These are phyloP conservation scores for Pycnonotus jocosus DNA, from an alignment of 2,113 vertebrate genomes.

Conservation along the genomic window DNA sequence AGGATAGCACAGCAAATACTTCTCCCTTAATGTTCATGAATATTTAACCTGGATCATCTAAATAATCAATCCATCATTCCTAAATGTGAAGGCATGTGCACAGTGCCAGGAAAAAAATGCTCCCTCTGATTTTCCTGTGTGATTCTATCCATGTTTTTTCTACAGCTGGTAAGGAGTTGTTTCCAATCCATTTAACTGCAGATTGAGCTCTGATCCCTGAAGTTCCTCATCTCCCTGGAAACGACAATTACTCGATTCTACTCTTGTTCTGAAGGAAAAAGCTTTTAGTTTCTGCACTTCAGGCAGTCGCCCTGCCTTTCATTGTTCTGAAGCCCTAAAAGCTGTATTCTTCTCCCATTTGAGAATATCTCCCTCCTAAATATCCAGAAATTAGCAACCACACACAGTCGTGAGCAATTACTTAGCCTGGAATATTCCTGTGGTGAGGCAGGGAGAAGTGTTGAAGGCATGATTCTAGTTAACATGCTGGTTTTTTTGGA, in stretches of 20 bases:
- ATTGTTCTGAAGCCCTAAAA: slow-evolving; percentile 51
- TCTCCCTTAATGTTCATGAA: background rate
- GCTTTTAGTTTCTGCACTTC: slow-evolving; percentile 69
- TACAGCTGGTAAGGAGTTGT: slow-evolving; percentile 58
- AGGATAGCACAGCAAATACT: background rate
- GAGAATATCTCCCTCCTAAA: slow-evolving; percentile 21
- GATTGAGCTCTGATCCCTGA: slow-evolving; percentile 73
- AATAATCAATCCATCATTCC: background rate
- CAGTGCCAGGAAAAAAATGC: slow-evolving; percentile 29
- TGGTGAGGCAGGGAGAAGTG: background rate
- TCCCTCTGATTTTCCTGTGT: slow-evolving; percentile 51
- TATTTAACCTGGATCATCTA: background rate
- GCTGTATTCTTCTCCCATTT: slow-evolving; percentile 30
- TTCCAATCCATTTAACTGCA: slow-evolving; percentile 80
- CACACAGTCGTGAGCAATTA: background rate
- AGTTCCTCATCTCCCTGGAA: slow-evolving; percentile 73
- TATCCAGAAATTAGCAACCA: slow-evolving; percentile 21
- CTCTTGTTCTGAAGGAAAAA: slow-evolving; percentile 68
- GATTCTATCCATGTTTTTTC: slow-evolving; percentile 57
- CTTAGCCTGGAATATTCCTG: background rate
- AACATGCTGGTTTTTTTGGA: background rate
- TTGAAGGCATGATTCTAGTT: background rate
- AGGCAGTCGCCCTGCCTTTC: slow-evolving; percentile 39
- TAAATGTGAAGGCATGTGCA: background rate
- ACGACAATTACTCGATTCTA: slow-evolving; percentile 68